These are phyloP conservation scores for Mesodorylaimus sp. DNA, from an alignment of 2,888 invertebrate species.

Conservation along the genomic window DNA sequence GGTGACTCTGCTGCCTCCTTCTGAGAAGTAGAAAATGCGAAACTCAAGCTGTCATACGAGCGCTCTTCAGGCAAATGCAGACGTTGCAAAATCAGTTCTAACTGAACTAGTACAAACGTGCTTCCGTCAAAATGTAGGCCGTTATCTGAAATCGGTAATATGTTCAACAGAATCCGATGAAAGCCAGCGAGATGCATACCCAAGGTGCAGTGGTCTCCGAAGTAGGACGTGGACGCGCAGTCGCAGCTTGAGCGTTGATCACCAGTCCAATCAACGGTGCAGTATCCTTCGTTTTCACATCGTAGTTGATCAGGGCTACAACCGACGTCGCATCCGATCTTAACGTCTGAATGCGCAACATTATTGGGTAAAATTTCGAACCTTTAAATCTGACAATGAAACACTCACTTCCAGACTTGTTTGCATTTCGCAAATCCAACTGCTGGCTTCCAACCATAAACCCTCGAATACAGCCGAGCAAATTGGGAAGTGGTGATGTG, in stretches of 20 bases:
- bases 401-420: not conserved
- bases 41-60: too few species aligned
- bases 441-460: not conserved
- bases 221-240: not conserved
- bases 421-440: not conserved
- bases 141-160: slow-evolving; percentile 2
- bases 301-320: not conserved
- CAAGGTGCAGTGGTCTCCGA: not conserved
- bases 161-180: too few species aligned
- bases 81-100: not conserved
- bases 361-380: too few species aligned
- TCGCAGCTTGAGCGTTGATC: not conserved
- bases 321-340: not conserved
- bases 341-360: not conserved
- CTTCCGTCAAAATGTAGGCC: not conserved
- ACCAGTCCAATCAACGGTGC: not conserved
- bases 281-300: not conserved
- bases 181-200: not conserved
- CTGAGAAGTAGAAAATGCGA: too few species aligned
- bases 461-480: slow-evolving; percentile 1
- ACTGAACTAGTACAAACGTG: not conserved
- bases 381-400: not conserved
- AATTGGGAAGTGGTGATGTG: not conserved
- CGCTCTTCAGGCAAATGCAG: too few species aligned
- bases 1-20: too few species aligned